Percentiles rank a stretch among this genome's conserved stretches.
Conservation (phyloP, 2,113 vertebrate genomes). For the Toxostoma redivivum region DNA sequence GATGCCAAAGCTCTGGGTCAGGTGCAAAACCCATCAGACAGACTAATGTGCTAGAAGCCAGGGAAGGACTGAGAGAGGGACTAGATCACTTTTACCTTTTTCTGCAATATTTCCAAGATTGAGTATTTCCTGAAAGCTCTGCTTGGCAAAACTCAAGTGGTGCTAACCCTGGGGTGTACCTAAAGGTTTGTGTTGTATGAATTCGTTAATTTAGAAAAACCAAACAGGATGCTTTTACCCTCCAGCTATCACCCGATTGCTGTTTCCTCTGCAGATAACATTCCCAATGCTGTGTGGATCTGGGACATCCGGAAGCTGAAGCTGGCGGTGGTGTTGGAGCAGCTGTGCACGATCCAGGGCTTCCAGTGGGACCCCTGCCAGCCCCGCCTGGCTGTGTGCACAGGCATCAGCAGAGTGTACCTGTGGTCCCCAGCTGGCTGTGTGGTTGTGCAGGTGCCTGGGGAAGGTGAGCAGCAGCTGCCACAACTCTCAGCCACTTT, state of each 20-base stretch:
- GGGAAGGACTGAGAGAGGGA: neutral
- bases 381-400: slow-evolving; percentile 87
- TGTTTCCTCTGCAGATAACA: slow-evolving; percentile 77
- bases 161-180: neutral
- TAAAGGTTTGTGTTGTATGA: fast-evolving
- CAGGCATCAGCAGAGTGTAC: slow-evolving; percentile 81
- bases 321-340: slow-evolving; percentile 84
- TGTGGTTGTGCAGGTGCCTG: slow-evolving; percentile 82
- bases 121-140: neutral
- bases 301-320: slow-evolving; percentile 89
- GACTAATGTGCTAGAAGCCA: neutral
- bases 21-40: neutral
- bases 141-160: neutral
- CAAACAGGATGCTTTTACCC: neutral
- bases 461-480: slow-evolving; percentile 78
- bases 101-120: neutral
- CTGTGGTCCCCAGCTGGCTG: slow-evolving; percentile 90
- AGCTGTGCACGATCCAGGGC: slow-evolving; percentile 77
- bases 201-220: neutral
- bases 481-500: neutral
- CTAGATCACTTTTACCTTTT: neutral
- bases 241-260: fast-evolving
- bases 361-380: slow-evolving; percentile 90
- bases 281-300: slow-evolving; percentile 86
- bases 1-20: neutral